phyloP scores from a whole-genome alignment of 1,140 invertebrate species.

The Heliothis virescens region DNA sequence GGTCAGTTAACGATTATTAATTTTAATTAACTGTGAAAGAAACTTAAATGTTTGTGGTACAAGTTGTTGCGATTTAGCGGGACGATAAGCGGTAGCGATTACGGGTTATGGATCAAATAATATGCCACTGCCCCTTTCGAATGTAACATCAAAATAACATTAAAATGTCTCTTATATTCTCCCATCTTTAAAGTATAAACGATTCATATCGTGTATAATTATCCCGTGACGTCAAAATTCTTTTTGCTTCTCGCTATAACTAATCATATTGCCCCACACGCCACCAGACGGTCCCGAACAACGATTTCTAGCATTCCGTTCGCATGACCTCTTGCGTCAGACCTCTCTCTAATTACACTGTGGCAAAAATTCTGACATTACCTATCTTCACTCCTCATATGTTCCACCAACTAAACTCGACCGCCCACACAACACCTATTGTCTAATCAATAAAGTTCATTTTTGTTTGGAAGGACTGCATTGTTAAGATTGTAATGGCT shows the following conservation, averaged over 20 bases:
- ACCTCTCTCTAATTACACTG: constrained; percentile 69
- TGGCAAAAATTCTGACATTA: constrained; percentile 67
- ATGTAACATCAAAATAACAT: background rate
- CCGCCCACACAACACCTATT: constrained; percentile 26
- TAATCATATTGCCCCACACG: constrained; percentile 52
- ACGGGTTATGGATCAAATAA: background rate
- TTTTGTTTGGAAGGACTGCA: constrained; percentile 13
- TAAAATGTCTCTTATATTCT: too few species aligned
- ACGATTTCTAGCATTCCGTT: constrained; percentile 76
- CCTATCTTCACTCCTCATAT: constrained; percentile 56
- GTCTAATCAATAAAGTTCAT: constrained; percentile 19
- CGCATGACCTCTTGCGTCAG: constrained; percentile 78
- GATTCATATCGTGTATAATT: too few species aligned
- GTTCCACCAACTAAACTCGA: constrained; percentile 42
- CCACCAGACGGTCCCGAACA: constrained; percentile 52
- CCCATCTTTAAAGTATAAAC: too few species aligned
- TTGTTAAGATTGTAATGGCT: constrained; percentile 45
- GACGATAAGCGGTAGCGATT: constrained; percentile 16
- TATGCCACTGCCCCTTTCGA: background rate
- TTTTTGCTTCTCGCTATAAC: background rate
- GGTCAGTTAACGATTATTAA: constrained; percentile 75
- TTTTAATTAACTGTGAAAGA: constrained; percentile 78
- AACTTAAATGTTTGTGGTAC: constrained; percentile 54
- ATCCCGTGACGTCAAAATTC: background rate
- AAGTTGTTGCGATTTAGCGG: constrained; percentile 48